Evolutionary conservation across 2,797 vertebrate genomes (phyloP).

Genomic region (Sebastes kiyomatsui): DNA sequence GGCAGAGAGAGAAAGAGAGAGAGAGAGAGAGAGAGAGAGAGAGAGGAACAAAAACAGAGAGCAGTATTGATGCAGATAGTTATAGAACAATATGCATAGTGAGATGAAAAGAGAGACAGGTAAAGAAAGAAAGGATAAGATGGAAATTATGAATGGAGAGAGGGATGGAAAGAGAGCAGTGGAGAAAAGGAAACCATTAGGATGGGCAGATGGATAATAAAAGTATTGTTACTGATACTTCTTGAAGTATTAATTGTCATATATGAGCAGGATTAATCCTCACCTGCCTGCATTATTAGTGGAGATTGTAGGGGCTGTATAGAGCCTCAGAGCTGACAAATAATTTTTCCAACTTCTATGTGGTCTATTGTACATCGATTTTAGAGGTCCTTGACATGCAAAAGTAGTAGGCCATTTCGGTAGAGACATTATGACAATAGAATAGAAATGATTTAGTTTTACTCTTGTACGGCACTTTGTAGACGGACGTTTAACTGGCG

Average conservation of each 20-base stretch:
- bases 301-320: not conserved
- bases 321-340: too few relatives aligned
- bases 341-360: too few relatives aligned
- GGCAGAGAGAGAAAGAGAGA: slow-evolving; percentile 35
- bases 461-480: too few relatives aligned
- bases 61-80: slow-evolving; percentile 26
- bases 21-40: not conserved
- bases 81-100: not conserved
- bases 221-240: not conserved
- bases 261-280: too few relatives aligned
- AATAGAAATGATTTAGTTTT: too few relatives aligned
- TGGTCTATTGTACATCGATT: too few relatives aligned
- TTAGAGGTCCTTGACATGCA: too few relatives aligned
- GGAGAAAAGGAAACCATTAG: not conserved
- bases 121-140: not conserved
- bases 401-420: too few relatives aligned
- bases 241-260: not conserved
- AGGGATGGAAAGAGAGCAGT: not conserved
- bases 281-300: not conserved
- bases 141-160: not conserved
- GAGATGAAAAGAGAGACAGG: not conserved
- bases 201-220: too few relatives aligned
- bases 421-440: too few relatives aligned
- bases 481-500: too few relatives aligned
- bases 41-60: not conserved